Conservation (phyloP, 2,888 invertebrate genomes). For the Ptychoptera albimana region DNA sequence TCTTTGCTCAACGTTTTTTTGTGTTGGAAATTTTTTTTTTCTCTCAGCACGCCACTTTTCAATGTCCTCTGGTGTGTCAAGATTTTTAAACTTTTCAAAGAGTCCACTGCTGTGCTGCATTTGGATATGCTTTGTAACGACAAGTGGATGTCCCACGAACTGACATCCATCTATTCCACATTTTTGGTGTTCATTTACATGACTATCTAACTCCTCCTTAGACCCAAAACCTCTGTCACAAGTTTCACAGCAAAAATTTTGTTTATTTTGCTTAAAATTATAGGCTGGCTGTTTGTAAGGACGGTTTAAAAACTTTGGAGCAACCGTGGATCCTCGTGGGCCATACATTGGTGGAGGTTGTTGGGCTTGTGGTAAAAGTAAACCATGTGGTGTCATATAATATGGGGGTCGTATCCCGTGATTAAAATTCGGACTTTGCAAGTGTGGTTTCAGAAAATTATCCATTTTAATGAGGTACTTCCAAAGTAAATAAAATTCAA, state of each 20-base stretch:
- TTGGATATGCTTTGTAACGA: conserved; percentile 64
- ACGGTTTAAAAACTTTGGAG: conserved; percentile 18
- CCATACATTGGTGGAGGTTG: conserved; percentile 31
- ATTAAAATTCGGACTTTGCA: neutral
- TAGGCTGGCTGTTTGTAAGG: neutral
- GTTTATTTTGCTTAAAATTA: neutral
- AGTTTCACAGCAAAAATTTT: conserved; percentile 47
- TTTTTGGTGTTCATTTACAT: conserved; percentile 56
- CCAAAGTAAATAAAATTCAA: neutral
- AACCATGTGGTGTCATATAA: conserved; percentile 25
- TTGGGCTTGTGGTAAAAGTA: conserved; percentile 22
- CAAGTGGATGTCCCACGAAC: conserved; percentile 60
- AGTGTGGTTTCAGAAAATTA: neutral
- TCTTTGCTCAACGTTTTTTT: conserved; percentile 46
- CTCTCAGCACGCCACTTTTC: conserved; percentile 72
- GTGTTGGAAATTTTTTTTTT: conserved; percentile 61
- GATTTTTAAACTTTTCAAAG: conserved; percentile 57
- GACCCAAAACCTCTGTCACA: conserved; percentile 62
- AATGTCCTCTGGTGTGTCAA: conserved; percentile 67
- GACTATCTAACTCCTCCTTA: conserved; percentile 41
- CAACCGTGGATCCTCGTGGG: conserved; percentile 24
- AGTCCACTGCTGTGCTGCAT: conserved; percentile 75
- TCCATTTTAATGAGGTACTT: neutral
- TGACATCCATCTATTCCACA: conserved; percentile 70
- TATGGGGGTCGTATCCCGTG: conserved; percentile 9